Conservation (phyloP, 2,113 vertebrate species). For the Eclectus roratus region DNA sequence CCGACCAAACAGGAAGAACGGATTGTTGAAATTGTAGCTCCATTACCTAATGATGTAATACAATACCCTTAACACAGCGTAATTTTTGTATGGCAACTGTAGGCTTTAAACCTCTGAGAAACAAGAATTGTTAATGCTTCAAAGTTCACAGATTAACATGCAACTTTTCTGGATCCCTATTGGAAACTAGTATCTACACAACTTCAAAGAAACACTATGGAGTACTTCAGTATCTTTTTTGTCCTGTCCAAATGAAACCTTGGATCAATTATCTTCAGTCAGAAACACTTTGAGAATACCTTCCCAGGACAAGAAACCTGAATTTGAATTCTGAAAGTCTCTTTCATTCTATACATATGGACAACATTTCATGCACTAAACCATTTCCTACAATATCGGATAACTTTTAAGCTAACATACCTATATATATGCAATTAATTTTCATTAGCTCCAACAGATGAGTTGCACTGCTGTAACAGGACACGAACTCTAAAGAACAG, state of each 20-base stretch:
- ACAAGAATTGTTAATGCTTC: neutral
- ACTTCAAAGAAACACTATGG: neutral
- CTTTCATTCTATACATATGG: neutral
- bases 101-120: neutral
- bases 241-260: neutral
- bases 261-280: neutral
- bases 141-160: neutral
- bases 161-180: neutral
- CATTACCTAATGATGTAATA: constrained; percentile 81
- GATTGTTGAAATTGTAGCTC: constrained; percentile 93
- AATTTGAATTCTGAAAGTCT: neutral
- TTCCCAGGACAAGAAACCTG: neutral
- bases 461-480: neutral
- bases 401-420: neutral
- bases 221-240: neutral
- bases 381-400: neutral
- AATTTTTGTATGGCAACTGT: neutral
- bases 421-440: neutral
- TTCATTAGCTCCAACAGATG: neutral
- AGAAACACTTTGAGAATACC: neutral
- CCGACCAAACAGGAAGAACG: constrained; percentile 97
- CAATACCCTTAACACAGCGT: neutral
- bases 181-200: neutral
- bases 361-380: neutral
- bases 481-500: neutral